Conservation (phyloP, 2,797 vertebrate species). For the Ispidina lecontei region DNA sequence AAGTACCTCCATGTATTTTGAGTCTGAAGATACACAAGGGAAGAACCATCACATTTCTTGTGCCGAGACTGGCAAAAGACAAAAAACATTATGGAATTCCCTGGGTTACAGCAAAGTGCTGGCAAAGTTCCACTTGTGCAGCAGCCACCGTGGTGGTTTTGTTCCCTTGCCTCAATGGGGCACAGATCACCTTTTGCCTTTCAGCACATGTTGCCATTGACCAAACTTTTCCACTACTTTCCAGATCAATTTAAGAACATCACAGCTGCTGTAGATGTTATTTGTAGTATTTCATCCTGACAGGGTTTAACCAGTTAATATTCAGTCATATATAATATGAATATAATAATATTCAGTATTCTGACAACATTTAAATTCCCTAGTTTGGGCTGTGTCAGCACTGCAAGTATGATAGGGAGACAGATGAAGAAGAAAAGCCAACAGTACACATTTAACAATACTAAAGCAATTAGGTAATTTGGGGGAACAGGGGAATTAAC, state of each 20-base stretch:
- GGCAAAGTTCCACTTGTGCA: background rate
- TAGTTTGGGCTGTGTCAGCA: background rate
- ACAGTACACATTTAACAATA: background rate
- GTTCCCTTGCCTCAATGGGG: background rate
- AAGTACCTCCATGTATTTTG: background rate
- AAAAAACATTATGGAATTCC: background rate
- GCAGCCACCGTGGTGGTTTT: background rate
- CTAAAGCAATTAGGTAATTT: background rate
- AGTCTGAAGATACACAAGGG: background rate
- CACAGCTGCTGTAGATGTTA: background rate
- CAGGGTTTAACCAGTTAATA: background rate
- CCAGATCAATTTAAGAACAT: background rate
- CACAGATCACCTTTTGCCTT: background rate
- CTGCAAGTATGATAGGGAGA: background rate
- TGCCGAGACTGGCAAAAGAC: background rate
- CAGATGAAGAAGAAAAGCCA: background rate
- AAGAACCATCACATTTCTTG: background rate
- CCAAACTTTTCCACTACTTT: background rate
- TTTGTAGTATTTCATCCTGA: background rate
- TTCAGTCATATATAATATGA: background rate
- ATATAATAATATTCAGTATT: background rate
- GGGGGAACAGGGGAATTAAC: background rate
- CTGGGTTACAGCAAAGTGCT: background rate
- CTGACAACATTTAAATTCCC: background rate
- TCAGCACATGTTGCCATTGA: background rate